A percentile compares a stretch with the other conserved stretches of the same genome.
Conservation (phyloP, 1,140 invertebrate genomes). For the Heliconius hermathena region DNA sequence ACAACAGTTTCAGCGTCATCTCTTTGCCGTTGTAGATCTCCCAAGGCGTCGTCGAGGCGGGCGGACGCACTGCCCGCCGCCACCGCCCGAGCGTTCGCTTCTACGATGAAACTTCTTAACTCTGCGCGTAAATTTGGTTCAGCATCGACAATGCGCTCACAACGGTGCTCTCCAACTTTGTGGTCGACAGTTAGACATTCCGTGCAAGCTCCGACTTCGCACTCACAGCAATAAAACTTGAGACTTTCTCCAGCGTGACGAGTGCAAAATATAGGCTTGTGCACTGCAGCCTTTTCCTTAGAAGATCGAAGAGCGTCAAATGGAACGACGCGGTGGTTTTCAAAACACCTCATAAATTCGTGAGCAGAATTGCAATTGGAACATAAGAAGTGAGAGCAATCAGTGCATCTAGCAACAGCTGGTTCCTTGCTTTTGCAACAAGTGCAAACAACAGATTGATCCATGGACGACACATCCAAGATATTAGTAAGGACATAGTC, state of each 20-base stretch:
- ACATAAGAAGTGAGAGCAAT: slow-evolving; percentile 96
- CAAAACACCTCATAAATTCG: slow-evolving; percentile 96
- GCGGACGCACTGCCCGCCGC: slow-evolving; percentile 89
- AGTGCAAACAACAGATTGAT: slow-evolving; percentile 90
- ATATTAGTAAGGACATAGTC: slow-evolving; percentile 94
- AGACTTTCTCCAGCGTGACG: slow-evolving; percentile 89
- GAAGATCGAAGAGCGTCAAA: slow-evolving; percentile 93
- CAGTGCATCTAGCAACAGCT: slow-evolving; percentile 94
- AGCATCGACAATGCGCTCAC: slow-evolving; percentile 88
- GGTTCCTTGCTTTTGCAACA: slow-evolving; percentile 94
- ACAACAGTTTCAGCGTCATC: slow-evolving; percentile 93
- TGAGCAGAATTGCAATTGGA: slow-evolving; percentile 96
- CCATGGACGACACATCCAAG: slow-evolving; percentile 91
- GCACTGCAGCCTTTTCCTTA: slow-evolving; percentile 88
- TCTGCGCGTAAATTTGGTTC: slow-evolving; percentile 89
- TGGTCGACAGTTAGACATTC: slow-evolving; percentile 91
- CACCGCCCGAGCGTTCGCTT: slow-evolving; percentile 87
- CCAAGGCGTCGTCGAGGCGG: slow-evolving; percentile 89
- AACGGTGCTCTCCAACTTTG: slow-evolving; percentile 89
- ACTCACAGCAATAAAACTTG: slow-evolving; percentile 91
- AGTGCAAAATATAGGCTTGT: slow-evolving; percentile 91
- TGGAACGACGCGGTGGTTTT: slow-evolving; percentile 93
- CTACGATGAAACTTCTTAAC: slow-evolving; percentile 86
- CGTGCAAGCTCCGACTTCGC: slow-evolving; percentile 91
- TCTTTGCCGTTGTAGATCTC: slow-evolving; percentile 91